Evolutionary conservation across 2,888 invertebrate genomes (phyloP).

Genomic region (Standfussiana lucernea): DNA sequence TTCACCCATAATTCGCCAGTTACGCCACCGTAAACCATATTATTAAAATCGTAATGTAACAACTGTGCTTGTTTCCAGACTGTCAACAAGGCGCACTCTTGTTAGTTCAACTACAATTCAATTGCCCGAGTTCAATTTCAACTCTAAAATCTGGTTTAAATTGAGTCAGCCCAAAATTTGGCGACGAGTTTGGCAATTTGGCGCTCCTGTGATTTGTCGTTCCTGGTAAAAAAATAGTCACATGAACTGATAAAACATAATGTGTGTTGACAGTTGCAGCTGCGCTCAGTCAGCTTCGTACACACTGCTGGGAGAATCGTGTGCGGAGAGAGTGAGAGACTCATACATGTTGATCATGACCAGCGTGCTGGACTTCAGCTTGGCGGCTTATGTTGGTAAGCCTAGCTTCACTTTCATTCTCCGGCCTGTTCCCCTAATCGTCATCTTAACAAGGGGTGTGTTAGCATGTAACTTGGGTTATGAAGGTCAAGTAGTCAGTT

Average conservation of each 20-base stretch:
- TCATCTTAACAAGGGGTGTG: background rate
- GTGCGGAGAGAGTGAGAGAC: conserved; percentile 71
- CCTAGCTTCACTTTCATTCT: background rate
- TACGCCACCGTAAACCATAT: background rate
- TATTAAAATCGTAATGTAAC: background rate
- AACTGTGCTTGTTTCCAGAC: background rate
- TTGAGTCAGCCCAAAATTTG: too few relatives aligned
- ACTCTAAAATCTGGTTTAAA: background rate
- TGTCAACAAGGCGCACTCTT: background rate
- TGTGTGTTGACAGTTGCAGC: conserved; percentile 70
- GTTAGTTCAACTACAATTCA: background rate
- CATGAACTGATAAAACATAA: background rate
- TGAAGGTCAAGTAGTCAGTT: background rate
- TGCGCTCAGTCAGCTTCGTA: conserved; percentile 86
- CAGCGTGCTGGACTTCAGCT: conserved; percentile 71
- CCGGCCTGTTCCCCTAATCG: background rate
- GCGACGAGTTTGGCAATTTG: too few relatives aligned
- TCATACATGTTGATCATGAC: conserved; percentile 77
- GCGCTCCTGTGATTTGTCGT: background rate
- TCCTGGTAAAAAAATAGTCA: background rate
- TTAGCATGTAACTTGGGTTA: background rate
- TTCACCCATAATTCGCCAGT: background rate
- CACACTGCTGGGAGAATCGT: conserved; percentile 88
- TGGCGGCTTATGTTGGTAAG: conserved; percentile 72
- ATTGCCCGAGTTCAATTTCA: background rate